A percentile compares a stretch with the other conserved stretches of the same genome.
These are phyloP conservation scores for Fukomys damarensis DNA, from an alignment of 2,113 vertebrate genomes.

Conservation along the genomic window DNA sequence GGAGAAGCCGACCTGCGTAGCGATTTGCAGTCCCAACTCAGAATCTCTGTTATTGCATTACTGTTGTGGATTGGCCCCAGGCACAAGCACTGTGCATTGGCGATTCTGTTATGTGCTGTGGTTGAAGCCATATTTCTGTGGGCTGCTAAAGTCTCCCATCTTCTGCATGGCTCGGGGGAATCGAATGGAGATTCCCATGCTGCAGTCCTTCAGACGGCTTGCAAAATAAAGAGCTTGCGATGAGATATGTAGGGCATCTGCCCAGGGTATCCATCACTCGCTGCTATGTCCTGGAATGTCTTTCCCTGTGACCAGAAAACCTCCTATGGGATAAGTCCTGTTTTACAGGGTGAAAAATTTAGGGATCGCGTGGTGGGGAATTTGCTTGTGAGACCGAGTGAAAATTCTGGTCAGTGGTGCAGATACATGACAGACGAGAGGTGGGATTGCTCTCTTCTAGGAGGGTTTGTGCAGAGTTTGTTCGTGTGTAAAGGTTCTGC, in stretches of 20 bases:
- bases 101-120: slow-evolving; percentile 65
- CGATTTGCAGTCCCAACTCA: slow-evolving; percentile 67
- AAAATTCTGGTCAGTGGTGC: slow-evolving; percentile 26
- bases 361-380: slow-evolving; percentile 36
- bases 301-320: slow-evolving; percentile 42
- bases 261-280: slow-evolving; percentile 53
- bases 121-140: slow-evolving; percentile 71
- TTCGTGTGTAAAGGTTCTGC: background rate
- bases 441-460: background rate
- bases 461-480: background rate
- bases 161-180: slow-evolving; percentile 61
- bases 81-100: slow-evolving; percentile 62
- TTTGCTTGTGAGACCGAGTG: slow-evolving; percentile 29
- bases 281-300: slow-evolving; percentile 67
- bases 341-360: slow-evolving; percentile 66
- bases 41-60: slow-evolving; percentile 67
- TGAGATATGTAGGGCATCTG: slow-evolving; percentile 6
- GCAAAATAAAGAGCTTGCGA: slow-evolving; percentile 48
- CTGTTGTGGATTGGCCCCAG: slow-evolving; percentile 74
- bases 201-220: slow-evolving; percentile 39
- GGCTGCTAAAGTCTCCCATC: slow-evolving; percentile 67
- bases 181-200: slow-evolving; percentile 48
- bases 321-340: background rate
- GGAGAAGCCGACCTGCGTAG: slow-evolving; percentile 70
- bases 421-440: slow-evolving; percentile 32